Conservation (phyloP, 2,888 invertebrate species). For the Spisula solida region DNA sequence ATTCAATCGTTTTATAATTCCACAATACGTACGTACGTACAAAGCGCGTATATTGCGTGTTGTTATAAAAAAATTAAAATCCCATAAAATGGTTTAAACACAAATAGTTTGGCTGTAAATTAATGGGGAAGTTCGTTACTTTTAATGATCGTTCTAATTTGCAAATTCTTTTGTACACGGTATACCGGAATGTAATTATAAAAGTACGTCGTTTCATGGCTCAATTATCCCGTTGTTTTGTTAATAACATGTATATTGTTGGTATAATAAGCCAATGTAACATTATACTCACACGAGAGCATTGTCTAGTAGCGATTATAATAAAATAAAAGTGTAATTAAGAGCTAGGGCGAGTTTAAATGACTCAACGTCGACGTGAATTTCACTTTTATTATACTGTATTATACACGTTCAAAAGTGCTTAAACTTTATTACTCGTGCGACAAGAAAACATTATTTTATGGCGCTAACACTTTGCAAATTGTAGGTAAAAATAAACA, state of each 20-base stretch:
- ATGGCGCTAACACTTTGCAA: no score
- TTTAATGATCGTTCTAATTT: neutral
- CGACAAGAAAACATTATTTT: conserved; percentile 1
- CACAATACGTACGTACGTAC: neutral
- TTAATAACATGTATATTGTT: conserved; percentile 34
- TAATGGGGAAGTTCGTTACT: neutral
- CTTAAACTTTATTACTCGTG: neutral
- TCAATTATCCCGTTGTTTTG: conserved; percentile 24
- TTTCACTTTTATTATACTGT: neutral
- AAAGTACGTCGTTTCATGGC: conserved; percentile 18
- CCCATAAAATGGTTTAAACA: neutral
- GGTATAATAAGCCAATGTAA: neutral
- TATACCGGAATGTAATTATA: neutral
- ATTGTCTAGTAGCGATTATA: neutral
- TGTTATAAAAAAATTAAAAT: neutral
- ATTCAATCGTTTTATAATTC: neutral
- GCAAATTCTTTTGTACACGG: neutral
- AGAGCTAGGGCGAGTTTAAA: neutral
- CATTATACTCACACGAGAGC: neutral
- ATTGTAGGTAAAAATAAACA: no score
- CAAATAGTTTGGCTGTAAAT: neutral
- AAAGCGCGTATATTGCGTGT: neutral
- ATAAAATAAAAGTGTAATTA: conserved; percentile 4
- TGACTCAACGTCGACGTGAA: conserved; percentile 7
- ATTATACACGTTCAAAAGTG: no score